Evolutionary conservation across 2,797 vertebrate species (phyloP).

Genomic region (Chloroceryle inda): DNA sequence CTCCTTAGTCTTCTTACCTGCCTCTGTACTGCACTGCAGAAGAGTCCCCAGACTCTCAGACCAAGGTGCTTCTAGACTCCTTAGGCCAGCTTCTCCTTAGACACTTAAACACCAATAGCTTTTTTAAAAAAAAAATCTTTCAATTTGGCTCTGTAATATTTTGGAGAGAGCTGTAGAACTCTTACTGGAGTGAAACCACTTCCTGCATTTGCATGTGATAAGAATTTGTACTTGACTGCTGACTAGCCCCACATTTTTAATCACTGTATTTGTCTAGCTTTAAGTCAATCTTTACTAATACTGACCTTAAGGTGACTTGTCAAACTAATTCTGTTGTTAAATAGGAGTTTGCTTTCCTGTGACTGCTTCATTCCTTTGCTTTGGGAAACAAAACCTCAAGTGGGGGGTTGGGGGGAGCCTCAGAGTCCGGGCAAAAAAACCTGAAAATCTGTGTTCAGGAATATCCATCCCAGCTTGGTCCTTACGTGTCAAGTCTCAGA

Average conservation of each 20-base stretch:
- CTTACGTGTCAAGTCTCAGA: neutral
- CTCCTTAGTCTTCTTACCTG: neutral
- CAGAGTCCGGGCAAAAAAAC: neutral
- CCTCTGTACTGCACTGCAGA: neutral
- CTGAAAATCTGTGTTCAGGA: neutral
- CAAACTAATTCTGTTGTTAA: neutral
- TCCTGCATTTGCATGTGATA: neutral
- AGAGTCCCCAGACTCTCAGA: neutral
- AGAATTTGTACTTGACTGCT: neutral
- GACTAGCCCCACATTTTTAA: neutral
- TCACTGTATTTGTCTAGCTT: neutral
- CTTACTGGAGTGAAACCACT: neutral
- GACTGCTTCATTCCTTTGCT: neutral
- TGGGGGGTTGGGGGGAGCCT: accelerated
- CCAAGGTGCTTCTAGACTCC: neutral
- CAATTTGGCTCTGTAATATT: neutral
- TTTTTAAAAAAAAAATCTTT: neutral
- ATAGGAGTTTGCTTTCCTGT: neutral
- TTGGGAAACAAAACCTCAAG: neutral
- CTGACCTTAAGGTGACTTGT: conserved; percentile 11
- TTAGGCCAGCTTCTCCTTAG: neutral
- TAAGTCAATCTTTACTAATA: neutral
- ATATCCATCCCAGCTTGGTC: neutral
- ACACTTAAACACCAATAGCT: neutral
- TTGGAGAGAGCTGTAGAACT: neutral